Evolutionary conservation across 2,113 vertebrate species (phyloP).

Genomic region (Synodontis membranacea): DNA sequence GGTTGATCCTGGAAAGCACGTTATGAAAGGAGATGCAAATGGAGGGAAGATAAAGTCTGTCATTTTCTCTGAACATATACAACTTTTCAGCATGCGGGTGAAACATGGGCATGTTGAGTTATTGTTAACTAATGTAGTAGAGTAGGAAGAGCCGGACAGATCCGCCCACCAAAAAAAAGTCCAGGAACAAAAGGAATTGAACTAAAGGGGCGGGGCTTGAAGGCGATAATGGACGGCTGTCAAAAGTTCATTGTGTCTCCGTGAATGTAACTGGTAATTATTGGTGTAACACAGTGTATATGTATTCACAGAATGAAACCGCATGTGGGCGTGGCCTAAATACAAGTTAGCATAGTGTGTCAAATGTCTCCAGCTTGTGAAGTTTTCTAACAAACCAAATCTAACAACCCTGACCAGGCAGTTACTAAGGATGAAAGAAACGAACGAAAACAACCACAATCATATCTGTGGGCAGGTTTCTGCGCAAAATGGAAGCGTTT

Average conservation of each 20-base stretch:
- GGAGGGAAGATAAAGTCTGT: neutral
- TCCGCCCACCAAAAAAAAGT: neutral
- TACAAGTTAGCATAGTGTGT: neutral
- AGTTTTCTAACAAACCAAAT: neutral
- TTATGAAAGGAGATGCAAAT: neutral
- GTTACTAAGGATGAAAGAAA: neutral
- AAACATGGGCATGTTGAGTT: neutral
- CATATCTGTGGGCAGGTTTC: too few species aligned
- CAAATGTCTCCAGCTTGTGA: neutral
- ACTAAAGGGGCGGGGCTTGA: neutral
- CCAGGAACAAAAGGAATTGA: too few species aligned
- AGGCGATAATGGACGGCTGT: neutral
- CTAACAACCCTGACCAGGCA: neutral
- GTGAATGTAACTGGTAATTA: too few species aligned
- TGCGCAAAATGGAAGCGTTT: too few species aligned
- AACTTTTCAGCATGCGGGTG: neutral
- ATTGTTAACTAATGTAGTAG: neutral
- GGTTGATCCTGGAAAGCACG: neutral
- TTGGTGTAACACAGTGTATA: neutral
- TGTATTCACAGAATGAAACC: neutral
- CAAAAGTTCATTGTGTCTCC: neutral
- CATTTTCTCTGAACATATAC: neutral
- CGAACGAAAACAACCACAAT: neutral
- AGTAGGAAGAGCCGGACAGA: neutral
- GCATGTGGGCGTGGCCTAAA: neutral